Evolutionary conservation across 92 coral and sea anemone genomes (phyloP).

Genomic region (Paragorgia papillata): DNA sequence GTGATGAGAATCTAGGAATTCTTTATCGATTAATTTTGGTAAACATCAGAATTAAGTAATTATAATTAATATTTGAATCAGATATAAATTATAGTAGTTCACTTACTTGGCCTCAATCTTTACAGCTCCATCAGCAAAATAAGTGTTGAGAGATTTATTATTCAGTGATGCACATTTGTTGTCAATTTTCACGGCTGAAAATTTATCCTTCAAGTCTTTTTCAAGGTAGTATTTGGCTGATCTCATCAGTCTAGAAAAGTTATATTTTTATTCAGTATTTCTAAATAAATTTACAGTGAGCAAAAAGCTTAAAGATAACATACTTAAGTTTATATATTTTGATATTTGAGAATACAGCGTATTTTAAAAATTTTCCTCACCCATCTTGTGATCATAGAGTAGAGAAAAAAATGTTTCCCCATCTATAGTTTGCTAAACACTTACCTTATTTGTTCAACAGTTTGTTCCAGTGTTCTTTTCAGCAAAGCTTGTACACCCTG

Average conservation of each 20-base stretch:
- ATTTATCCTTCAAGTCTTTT: slow-evolving; percentile 93
- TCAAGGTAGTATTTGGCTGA: slow-evolving; percentile 94
- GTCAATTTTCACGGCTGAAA: slow-evolving; percentile 80
- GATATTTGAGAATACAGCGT: no score
- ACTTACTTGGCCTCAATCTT: slow-evolving; percentile 94
- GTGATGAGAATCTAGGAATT: no score
- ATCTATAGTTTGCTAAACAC: no score
- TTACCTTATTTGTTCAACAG: slow-evolving; percentile 95
- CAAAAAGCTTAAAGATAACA: not conserved
- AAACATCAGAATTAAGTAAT: no score
- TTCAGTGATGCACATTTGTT: slow-evolving; percentile 75
- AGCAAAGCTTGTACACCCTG: slow-evolving; percentile 90
- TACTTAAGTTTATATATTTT: not conserved
- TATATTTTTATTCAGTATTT: not conserved
- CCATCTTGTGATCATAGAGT: no score
- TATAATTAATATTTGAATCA: not conserved
- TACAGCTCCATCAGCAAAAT: slow-evolving; percentile 77
- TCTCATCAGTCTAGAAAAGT: slow-evolving; percentile 70
- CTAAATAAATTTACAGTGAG: not conserved
- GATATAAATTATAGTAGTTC: not conserved
- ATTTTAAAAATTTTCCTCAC: no score
- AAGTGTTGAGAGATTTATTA: slow-evolving; percentile 73
- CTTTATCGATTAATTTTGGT: no score
- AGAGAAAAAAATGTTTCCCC: no score
- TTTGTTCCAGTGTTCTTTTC: slow-evolving; percentile 93